Evolutionary conservation across 2,113 vertebrate species (phyloP), one percentile per base, ranked within the genome.

Genomic region (Hippocampus barbouri): DNA sequence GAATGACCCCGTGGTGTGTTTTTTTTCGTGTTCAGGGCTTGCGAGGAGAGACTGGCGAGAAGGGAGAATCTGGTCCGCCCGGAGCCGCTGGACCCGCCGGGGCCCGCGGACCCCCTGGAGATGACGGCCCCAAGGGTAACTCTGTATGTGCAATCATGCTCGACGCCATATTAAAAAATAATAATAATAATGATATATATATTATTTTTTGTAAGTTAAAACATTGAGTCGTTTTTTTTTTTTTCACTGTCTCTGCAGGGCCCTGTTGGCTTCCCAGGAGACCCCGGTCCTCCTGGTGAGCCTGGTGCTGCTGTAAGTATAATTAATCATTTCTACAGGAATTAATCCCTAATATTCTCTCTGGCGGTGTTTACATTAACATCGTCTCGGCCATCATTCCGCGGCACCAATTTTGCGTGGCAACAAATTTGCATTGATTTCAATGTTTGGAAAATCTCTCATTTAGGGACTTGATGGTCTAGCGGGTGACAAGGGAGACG

Each of bases 61-160:
- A 99, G 85, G 97, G 97, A 77, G 97, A 99, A 83, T 92, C 96
- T 23, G 97, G 97, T n/a, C 95, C 96, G 1, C 95, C 97, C 0
- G 97, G 97, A 79, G 94, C 96, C 81, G 96, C 97, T 4, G 97
- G 97, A 78, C 96, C 97, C 2, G 86, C 97, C 1, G 97, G 97
- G 73, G 92, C 80, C 60, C 94, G 97, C 70, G 97, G 97, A 80
- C 95, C 97, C 21, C 86, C 95, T 62, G 97, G 97, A 83, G 96
- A 98, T 54, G 97, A 99, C 53, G 97, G 97, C 60, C 94, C 97
- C 45, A 99, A 99, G 88, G 97, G 97, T 79, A 99, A 99, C 86
- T 94, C 95, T 81, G 97, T 99, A 89, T 83, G 96, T 94, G 81
- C 47, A 47, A 16, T 67, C 23, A 49, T 2, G 6, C 8, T 41